These are phyloP conservation scores for Pachyrhynchus sulphureomaculatus DNA, from an alignment of 1,140 invertebrate genomes.

Conservation along the genomic window DNA sequence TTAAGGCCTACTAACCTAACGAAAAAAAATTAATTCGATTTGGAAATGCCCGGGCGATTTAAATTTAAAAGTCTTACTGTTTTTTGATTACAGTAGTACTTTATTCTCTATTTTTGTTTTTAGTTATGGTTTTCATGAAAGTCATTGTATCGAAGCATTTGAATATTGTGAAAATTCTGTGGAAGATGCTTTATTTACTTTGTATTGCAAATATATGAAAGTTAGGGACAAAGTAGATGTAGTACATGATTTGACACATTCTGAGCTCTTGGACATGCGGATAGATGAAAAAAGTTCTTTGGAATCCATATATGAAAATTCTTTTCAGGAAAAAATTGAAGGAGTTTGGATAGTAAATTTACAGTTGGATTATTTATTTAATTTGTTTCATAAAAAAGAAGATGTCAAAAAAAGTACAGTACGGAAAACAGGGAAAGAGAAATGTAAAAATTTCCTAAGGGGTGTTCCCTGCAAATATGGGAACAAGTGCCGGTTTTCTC, in stretches of 20 bases:
- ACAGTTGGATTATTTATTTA: conserved; percentile 66
- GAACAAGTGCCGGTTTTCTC: conserved; percentile 70
- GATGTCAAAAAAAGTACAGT: conserved; percentile 29
- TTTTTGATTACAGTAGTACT: too few species aligned
- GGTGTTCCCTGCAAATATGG: conserved; percentile 69
- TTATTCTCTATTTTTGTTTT: conserved; percentile 33
- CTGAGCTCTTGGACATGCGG: conserved; percentile 63
- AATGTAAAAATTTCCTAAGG: conserved; percentile 67
- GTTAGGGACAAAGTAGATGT: conserved; percentile 46
- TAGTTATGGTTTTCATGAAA: conserved; percentile 69
- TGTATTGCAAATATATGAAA: conserved; percentile 69
- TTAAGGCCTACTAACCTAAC: too few species aligned
- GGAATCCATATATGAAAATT: conserved; percentile 71
- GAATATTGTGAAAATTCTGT: conserved; percentile 62
- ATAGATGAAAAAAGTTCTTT: conserved; percentile 70
- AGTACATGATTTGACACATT: conserved; percentile 50
- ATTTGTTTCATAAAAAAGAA: conserved; percentile 59
- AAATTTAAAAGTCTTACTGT: too few species aligned
- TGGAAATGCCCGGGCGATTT: too few species aligned
- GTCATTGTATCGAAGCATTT: conserved; percentile 73
- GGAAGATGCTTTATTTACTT: conserved; percentile 65
- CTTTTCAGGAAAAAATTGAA: conserved; percentile 65
- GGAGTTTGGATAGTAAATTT: conserved; percentile 69
- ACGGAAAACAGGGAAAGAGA: conserved; percentile 60
- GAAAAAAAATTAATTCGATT: too few species aligned